These are phyloP conservation scores for Cheirogaleus medius DNA, from an alignment of 2,113 vertebrate species.

Conservation along the genomic window DNA sequence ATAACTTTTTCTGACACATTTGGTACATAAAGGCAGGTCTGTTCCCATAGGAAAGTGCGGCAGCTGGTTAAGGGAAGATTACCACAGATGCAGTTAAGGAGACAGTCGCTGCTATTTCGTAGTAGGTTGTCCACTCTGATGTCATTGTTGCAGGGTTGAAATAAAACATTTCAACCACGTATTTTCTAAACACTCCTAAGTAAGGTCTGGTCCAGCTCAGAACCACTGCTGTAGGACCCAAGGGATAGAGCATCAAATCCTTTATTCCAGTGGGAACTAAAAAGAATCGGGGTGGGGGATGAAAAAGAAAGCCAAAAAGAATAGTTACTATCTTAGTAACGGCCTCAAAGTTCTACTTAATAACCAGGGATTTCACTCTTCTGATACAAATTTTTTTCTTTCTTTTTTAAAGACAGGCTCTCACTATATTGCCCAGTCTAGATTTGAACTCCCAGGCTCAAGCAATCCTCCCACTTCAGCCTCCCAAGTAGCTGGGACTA, in stretches of 20 bases:
- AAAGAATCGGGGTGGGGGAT: background rate
- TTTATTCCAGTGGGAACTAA: slow-evolving; percentile 94
- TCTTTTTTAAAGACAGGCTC: background rate
- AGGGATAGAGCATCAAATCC: slow-evolving; percentile 92
- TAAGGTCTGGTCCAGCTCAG: slow-evolving; percentile 96
- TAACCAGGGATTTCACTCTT: background rate
- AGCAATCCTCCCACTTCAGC: background rate
- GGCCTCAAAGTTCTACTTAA: background rate
- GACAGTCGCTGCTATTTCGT: slow-evolving; percentile 94
- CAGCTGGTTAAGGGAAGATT: slow-evolving; percentile 69
- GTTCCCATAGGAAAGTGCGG: background rate
- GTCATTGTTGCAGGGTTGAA: slow-evolving; percentile 94
- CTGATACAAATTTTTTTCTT: background rate
- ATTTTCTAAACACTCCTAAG: slow-evolving; percentile 95
- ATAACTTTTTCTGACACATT: background rate
- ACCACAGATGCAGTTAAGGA: slow-evolving; percentile 95
- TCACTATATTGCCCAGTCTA: background rate
- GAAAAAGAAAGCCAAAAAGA: background rate
- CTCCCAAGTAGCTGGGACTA: background rate
- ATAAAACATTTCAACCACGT: slow-evolving; percentile 96
- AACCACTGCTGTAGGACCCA: slow-evolving; percentile 93
- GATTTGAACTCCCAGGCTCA: background rate
- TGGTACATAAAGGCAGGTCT: background rate
- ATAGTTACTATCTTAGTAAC: background rate
- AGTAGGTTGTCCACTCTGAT: slow-evolving; percentile 97